These are phyloP conservation scores for Perca fluviatilis DNA, from an alignment of 2,113 vertebrate species.

Conservation along the genomic window DNA sequence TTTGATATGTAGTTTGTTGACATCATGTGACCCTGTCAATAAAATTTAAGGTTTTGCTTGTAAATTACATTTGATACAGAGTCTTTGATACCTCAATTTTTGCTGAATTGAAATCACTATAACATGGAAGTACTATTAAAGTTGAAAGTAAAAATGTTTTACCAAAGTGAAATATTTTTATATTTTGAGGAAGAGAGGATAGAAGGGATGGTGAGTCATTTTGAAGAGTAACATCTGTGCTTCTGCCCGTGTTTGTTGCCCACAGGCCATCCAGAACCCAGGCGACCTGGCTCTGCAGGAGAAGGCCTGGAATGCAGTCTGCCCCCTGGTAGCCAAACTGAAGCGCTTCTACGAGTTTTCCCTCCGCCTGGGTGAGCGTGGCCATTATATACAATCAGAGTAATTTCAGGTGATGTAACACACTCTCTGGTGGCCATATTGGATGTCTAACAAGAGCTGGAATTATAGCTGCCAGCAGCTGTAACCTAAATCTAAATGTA, in stretches of 20 bases:
- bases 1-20: not conserved
- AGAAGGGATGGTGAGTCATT: not conserved
- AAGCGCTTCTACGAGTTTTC: slow-evolving; percentile 96
- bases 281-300: slow-evolving; percentile 92
- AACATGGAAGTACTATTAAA: not conserved
- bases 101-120: not conserved
- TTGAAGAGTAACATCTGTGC: slow-evolving; percentile 46
- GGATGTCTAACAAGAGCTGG: not conserved
- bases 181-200: not conserved
- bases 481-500: not conserved
- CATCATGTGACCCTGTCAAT: too few species aligned
- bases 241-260: slow-evolving; percentile 24
- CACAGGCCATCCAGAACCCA: slow-evolving; percentile 93
- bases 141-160: slow-evolving; percentile 24
- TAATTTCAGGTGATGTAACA: slow-evolving; percentile 2
- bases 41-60: not conserved
- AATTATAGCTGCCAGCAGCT: slow-evolving; percentile 1
- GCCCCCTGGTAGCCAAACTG: slow-evolving; percentile 93
- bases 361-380: slow-evolving; percentile 89
- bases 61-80: not conserved
- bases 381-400: not conserved
- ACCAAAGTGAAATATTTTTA: slow-evolving; percentile 5
- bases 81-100: not conserved
- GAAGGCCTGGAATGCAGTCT: slow-evolving; percentile 93
- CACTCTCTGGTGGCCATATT: slow-evolving; percentile 7